These are phyloP conservation scores for Antitype chi DNA, from an alignment of 2,888 invertebrate species.

Conservation along the genomic window DNA sequence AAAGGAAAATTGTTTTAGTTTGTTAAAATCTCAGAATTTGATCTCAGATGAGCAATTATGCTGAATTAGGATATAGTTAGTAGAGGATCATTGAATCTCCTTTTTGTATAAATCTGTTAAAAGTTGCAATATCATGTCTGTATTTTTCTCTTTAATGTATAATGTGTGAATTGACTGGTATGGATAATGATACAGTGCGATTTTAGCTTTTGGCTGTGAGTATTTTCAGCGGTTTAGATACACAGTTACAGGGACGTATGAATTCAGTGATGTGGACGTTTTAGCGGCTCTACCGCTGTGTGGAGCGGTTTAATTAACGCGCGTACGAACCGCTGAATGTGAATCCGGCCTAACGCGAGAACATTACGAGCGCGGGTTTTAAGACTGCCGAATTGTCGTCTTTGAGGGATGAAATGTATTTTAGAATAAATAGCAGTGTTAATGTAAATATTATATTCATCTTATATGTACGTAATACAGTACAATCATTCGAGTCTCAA, in stretches of 20 bases:
- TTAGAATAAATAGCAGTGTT: constrained; percentile 71
- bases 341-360: constrained; percentile 44
- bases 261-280: constrained; percentile 1
- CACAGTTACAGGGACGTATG: constrained; percentile 1
- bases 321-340: constrained; percentile 43
- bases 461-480: constrained; percentile 64
- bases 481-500: constrained; percentile 61
- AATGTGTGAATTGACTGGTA: constrained; percentile 45
- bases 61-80: constrained; percentile 71
- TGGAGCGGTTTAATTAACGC: constrained; percentile 18
- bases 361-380: constrained; percentile 65
- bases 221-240: constrained; percentile 48
- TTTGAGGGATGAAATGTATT: constrained; percentile 69
- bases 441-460: constrained; percentile 74
- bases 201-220: constrained; percentile 40
- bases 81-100: constrained; percentile 60
- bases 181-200: constrained; percentile 26
- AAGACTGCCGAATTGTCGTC: constrained; percentile 73
- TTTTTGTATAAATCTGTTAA: constrained; percentile 63
- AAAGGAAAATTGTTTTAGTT: constrained; percentile 66
- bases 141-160: constrained; percentile 56
- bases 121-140: constrained; percentile 58
- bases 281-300: constrained; percentile 19
- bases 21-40: constrained; percentile 78
- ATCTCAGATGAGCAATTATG: constrained; percentile 84